Percentiles rank a stretch among this genome's conserved stretches.
Conservation (phyloP, 2,888 invertebrate species). For the Eristalis pertinax region DNA sequence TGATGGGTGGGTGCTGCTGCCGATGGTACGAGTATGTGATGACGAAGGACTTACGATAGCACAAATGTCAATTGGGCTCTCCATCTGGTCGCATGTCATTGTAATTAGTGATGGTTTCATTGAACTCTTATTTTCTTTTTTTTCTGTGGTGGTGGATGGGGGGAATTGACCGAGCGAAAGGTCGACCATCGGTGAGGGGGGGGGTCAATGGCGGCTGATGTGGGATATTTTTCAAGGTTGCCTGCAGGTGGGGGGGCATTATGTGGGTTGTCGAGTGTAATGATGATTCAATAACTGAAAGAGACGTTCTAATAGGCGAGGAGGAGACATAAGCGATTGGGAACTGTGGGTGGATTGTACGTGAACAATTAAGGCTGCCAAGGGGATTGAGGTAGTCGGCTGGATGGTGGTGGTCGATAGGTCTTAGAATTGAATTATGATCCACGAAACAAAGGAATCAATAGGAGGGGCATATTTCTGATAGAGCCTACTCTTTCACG, state of each 20-base stretch:
- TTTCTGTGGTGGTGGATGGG: neutral
- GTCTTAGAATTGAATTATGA: too few species aligned
- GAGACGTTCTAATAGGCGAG: neutral
- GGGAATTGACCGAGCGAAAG: neutral
- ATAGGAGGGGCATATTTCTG: too few species aligned
- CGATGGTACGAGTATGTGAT: neutral
- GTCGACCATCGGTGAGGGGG: neutral
- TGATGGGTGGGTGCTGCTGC: neutral
- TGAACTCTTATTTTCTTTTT: conserved; percentile 9
- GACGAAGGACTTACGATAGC: neutral
- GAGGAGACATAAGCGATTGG: neutral
- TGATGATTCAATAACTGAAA: neutral
- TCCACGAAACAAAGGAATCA: too few species aligned
- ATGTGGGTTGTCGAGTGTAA: neutral
- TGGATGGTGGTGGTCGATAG: too few species aligned
- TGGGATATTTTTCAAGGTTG: neutral
- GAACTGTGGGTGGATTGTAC: neutral
- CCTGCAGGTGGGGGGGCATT: too few species aligned
- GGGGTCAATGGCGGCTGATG: neutral
- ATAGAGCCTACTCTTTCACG: too few species aligned
- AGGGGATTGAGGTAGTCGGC: too few species aligned
- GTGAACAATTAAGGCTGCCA: neutral
- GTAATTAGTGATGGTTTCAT: conserved; percentile 57
- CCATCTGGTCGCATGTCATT: conserved; percentile 38
- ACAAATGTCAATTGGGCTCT: conserved; percentile 40